Evolutionary conservation across 2,797 vertebrate species (phyloP).

Genomic region (Phrynocephalus vlangalii): DNA sequence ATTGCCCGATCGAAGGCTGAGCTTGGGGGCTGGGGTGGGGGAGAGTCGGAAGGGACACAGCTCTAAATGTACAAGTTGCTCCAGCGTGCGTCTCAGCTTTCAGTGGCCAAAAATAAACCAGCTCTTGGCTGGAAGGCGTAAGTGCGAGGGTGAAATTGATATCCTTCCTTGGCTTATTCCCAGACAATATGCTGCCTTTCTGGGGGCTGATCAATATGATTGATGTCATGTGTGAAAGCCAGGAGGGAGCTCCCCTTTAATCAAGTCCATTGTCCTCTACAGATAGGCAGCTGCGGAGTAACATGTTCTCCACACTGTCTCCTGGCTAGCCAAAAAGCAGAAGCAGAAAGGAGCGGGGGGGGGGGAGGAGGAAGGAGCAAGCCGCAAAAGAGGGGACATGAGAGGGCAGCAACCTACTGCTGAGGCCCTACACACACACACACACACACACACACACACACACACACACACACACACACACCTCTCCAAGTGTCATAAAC

Average conservation of each 20-base stretch:
- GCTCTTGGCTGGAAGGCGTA: conserved; percentile 82
- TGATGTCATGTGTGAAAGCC: conserved; percentile 87
- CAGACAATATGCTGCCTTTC: conserved; percentile 94
- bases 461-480: too few species aligned
- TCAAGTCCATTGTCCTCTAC: conserved; percentile 85
- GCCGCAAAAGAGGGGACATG: conserved; percentile 65
- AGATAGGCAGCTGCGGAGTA: conserved; percentile 83
- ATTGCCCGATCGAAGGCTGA: conserved; percentile 43
- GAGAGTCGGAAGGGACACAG: conserved; percentile 29
- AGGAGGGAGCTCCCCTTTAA: conserved; percentile 87
- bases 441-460: neutral
- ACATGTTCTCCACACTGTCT: conserved; percentile 75
- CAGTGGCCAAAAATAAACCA: conserved; percentile 80
- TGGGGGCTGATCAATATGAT: conserved; percentile 93
- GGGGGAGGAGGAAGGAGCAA: conserved; percentile 43
- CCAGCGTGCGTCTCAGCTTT: conserved; percentile 69
- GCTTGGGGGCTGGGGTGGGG: conserved; percentile 46
- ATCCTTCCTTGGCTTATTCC: conserved; percentile 86
- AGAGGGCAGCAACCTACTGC: conserved; percentile 76
- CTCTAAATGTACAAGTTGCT: conserved; percentile 57
- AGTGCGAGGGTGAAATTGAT: conserved; percentile 88
- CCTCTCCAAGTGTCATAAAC: neutral
- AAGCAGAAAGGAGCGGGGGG: neutral
- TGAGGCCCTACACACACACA: neutral
- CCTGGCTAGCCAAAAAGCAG: conserved; percentile 59